Evolutionary conservation across 2,888 invertebrate genomes (phyloP).

Genomic region (Acleris holmiana): DNA sequence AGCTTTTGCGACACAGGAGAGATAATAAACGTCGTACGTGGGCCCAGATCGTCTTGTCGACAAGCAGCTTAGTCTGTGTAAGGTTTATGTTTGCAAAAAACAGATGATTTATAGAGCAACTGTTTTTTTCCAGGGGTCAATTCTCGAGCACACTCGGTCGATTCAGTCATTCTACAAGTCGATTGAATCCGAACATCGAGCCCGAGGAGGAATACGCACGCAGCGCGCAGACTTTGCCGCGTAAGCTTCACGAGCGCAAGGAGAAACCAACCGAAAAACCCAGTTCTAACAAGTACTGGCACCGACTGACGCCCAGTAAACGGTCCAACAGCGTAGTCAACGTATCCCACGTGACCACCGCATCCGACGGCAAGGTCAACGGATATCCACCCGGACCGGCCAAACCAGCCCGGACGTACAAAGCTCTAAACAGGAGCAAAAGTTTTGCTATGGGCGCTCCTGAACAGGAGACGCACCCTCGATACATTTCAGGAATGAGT

Average conservation of each 20-base stretch:
- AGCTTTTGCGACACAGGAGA: slow-evolving; percentile 67
- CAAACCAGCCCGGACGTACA: slow-evolving; percentile 92
- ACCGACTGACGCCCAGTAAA: slow-evolving; percentile 80
- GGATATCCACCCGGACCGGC: slow-evolving; percentile 86
- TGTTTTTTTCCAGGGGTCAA: slow-evolving; percentile 85
- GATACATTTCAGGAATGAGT: slow-evolving; percentile 75
- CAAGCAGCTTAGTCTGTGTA: slow-evolving; percentile 57
- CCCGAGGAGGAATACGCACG: slow-evolving; percentile 82
- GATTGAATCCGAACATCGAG: slow-evolving; percentile 85
- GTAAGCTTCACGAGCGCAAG: slow-evolving; percentile 84
- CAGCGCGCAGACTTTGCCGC: slow-evolving; percentile 90
- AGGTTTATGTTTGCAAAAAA: slow-evolving; percentile 45
- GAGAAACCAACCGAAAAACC: slow-evolving; percentile 75
- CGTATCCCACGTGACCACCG: slow-evolving; percentile 79
- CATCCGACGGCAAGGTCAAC: slow-evolving; percentile 72
- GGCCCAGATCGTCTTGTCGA: slow-evolving; percentile 58
- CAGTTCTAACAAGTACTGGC: slow-evolving; percentile 76
- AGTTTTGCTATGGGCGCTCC: slow-evolving; percentile 93
- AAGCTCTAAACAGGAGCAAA: slow-evolving; percentile 91
- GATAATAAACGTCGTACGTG: slow-evolving; percentile 71
- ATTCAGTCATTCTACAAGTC: slow-evolving; percentile 92
- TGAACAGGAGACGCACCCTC: slow-evolving; percentile 77
- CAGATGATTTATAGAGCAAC: slow-evolving; percentile 46
- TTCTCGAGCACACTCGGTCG: slow-evolving; percentile 91
- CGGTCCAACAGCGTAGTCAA: slow-evolving; percentile 87